Base-by-base conservation (phyloP, 2,113 vertebrate species). In the Centropristis striata region DNA sequence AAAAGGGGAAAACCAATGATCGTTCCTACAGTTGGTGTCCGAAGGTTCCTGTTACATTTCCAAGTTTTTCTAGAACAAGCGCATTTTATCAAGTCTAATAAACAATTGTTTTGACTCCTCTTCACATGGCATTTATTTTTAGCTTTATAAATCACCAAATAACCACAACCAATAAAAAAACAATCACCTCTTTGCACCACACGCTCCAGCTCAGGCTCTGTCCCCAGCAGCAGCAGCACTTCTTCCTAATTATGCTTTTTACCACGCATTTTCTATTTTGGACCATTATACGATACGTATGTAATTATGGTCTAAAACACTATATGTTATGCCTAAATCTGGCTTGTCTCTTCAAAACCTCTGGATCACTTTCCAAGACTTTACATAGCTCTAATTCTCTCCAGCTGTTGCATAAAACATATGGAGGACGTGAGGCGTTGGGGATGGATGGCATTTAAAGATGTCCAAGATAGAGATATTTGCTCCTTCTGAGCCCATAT, bases 291-390 rank as follows among this genome's bases (percentile, higher is more conserved):
- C 71, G 67, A 87, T 85, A 87, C 69, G 23, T 68, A 71, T 94
- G 78, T 93, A 94, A 94, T 94, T 94, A 92, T 94, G 92, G 91
- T 92, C 83, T 88, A 85, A 87, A 86, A 85, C 84, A 86, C 90
- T 90, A 79, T 92, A 91, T 85, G 86, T 90, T 87, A 69, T 66
- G 47, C 86, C 85, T 94, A 90, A 92, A 90, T 92, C 83, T 90
- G 92, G 89, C 86, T 90, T 88, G 84, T 92, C 88, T 85, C 86
- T 83, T 68, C 49, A 83, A 92, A 92, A 87, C 87, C 89, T 86
- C 86, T 66, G 80, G 71, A 73, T 74, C 41, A 39, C 79, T 84
- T 86, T 81, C 85, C 84, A 83, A 85, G 81, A 88, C 82, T 66
- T 68, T 88, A 81, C 60, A 73, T 65, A 55, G 84, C 83, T 80